Evolutionary conservation across 2,113 vertebrate species (phyloP), one percentile per base, ranked within the genome.

Genomic region (Pungitius pungitius): DNA sequence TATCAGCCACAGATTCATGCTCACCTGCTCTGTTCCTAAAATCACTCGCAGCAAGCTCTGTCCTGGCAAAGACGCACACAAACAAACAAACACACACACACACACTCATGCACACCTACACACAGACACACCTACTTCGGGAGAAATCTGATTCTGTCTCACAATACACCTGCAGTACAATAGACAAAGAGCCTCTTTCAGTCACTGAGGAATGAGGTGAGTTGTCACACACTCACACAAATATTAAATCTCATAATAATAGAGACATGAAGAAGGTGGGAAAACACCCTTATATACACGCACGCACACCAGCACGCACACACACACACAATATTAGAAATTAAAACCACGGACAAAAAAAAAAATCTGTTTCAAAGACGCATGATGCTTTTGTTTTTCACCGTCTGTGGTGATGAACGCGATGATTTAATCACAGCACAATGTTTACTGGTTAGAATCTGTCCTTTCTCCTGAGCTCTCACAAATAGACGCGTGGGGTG

Each of bases 141-240:
- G 58, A 80, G 90, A 91, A 89, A 92, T 85, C 51, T 73, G 88
- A 93, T 80, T 88, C 90, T 59, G 59, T 67, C 51, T 78, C 60
- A 92, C 85, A 92, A 92, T 90, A 71, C 85, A 80, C 84, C 59
- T 62, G 47, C 52, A 73, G 76, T 12, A 91, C 90, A 92, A 92
- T 85, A 85, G 89, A 93, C 90, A 91, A 93, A 88, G 90, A 83
- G 69, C 45, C 56, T 77, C 87, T 91, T 91, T 91, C 82, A 88
- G 71, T 57, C 0, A 26, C 83, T 78, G 73, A 85, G 84, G 69
- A 81, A 85, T 69, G 75, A 78, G 87, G 73, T 30, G 77, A 88
- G 85, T 67, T 43, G 35, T 67, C 71, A 63, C 83, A 82, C 67
- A 69, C 69, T 82, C 61, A 33, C 77, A 71, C 64, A 73, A 35